phyloP scores from a whole-genome alignment of 2,113 vertebrate species.

The Mesocricetus auratus region DNA sequence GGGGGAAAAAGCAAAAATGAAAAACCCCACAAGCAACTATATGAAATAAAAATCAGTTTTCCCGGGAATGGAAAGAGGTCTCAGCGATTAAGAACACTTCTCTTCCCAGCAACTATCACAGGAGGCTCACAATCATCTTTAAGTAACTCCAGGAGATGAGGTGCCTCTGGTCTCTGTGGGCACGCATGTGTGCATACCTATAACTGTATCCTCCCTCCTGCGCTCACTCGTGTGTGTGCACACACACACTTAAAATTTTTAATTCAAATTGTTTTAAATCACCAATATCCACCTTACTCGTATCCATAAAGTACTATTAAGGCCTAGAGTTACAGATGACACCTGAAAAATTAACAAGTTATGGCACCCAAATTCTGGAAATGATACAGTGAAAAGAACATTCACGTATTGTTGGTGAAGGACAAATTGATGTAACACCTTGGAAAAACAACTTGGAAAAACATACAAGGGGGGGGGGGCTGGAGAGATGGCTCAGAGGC shows the following conservation, averaged over 20 bases:
- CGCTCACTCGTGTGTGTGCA: not conserved
- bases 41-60: not conserved
- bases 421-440: not conserved
- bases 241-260: not conserved
- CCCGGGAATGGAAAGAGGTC: not conserved
- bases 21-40: not conserved
- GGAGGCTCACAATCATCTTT: not conserved
- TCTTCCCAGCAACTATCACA: not conserved
- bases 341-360: not conserved
- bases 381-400: not conserved
- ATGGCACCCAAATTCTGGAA: not conserved
- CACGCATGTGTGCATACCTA: not conserved
- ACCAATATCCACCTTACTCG: not conserved
- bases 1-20: not conserved
- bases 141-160: not conserved
- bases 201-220: not conserved
- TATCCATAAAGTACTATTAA: slow-evolving; percentile 32
- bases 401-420: not conserved
- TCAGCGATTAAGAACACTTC: not conserved
- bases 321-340: slow-evolving; percentile 3
- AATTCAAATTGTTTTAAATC: not conserved
- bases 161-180: not conserved
- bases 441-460: slow-evolving; percentile 32
- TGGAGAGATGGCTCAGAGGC: too few species aligned
- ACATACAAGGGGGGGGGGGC: too few species aligned